Base-by-base conservation (phyloP, 2,797 vertebrate genomes). In the Dallia pectoralis region DNA sequence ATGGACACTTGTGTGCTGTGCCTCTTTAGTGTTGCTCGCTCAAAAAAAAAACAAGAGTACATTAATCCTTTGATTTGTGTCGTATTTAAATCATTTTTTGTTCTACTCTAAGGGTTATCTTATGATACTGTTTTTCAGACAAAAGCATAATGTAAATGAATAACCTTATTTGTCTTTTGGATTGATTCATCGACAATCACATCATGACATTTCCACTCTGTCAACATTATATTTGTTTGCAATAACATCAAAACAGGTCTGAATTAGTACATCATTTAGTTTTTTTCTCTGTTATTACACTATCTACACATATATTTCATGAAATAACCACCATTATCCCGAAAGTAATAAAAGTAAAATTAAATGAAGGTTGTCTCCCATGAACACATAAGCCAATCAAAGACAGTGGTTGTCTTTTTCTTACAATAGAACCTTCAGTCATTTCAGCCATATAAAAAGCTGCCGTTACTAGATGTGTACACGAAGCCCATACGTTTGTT, bases 221-320 rank as follows among this genome's bases (percentile, higher is more conserved):
- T 79, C 80, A 75, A 73, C 72, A 4, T 73, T 59, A 76, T 75
- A 70, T 73, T 78, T 70, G 27, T 67, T 78, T 72, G 70, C 62
- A 61, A 70, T 36, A 69, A 76, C 85, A 86, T 87, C 82, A 89
- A 84, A 71, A 87, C 76, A 36, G 67, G 30, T 86, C 85, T 89
- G 88, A 79, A 88, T 90, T 89, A 90, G 84, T 89, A 85, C 77
- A 78, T 85, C 82, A 90, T 87, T 87, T 81, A 87, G 88, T 78
- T 74, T 78, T 68, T 79, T 78, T 68, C 78, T 83, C 78, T 22
- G 12, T 30, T 74, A 73, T 76, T 79, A 74, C 77, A 70, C 77
- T 77, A 66, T 83, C 73, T 70, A 32, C 77, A 72, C 74, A 70
- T n/a, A 59, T 73, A 78, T 89, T 82, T 86, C 80, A 87, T 85